Evolutionary conservation across 2,888 invertebrate species (phyloP), one percentile per base, ranked within the genome.

Genomic region (Cyclophora albipunctata): DNA sequence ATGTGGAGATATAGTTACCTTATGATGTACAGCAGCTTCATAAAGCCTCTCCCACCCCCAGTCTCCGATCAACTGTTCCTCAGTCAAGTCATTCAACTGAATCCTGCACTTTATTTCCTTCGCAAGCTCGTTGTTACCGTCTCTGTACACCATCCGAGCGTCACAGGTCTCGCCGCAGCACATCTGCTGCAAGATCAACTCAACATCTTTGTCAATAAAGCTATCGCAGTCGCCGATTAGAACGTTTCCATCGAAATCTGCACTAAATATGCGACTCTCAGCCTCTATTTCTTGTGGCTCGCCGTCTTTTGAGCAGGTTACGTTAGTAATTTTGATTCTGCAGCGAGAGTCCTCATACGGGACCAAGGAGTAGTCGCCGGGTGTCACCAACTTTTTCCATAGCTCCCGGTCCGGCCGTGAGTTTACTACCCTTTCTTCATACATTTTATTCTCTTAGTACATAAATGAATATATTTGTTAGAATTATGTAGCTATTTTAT

Each of bases 1-100:
- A 37, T 37, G 37, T 5, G 1, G 37, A 5, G n/a, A 2, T 41
- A 35, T 35, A 48, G 20, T 7, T 57, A 77, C 77, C 73, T 92
- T 92, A 59, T 90, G 88, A 60, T 85, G 81, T 37, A 80, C 62
- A 1, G 91, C 87, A 20, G 81, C 71, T 44, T 85, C 81, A 60
- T 86, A 86, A 54, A 91, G 82, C 51, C 91, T 83, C 46, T 84
- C 80, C 68, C 87, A 84, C n/a, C 85, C 81, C 91, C 91, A 91
- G 46, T 91, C 87, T 69, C 90, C 90, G 35, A 91, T 78, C 5
- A 89, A 62, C 61, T 90, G 89, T 55, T 85, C 79, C 45, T 83
- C 80, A 2, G 84, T 82, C 2, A 88, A 78, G 44, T 84, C 81
- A 7, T 60, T 65, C 47, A 91, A 59, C 34, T 84, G 82, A 49